Evolutionary conservation across 1,140 invertebrate species (phyloP).

Genomic region (Bradynema listronoti): DNA sequence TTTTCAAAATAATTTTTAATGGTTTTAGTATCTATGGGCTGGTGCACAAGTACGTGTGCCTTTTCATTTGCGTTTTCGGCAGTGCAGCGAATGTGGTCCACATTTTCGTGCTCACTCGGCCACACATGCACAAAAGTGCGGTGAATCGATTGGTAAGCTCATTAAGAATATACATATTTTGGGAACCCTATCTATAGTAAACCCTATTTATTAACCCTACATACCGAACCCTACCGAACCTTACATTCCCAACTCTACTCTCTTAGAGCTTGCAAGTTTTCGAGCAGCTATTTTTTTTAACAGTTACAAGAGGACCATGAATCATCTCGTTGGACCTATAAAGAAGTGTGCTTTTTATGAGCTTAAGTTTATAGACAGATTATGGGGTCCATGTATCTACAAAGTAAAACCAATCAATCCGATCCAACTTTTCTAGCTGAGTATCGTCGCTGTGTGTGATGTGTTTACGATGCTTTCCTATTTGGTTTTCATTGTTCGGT

Average conservation of each 20-base stretch:
- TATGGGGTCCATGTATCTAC: too few relatives aligned
- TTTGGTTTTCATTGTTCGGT: conserved; percentile 39
- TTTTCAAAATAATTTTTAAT: conserved; percentile 7
- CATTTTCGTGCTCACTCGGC: conserved; percentile 35
- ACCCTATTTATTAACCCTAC: too few relatives aligned
- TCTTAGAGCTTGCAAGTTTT: too few relatives aligned
- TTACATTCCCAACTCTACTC: too few relatives aligned
- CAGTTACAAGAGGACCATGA: too few relatives aligned
- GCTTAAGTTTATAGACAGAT: too few relatives aligned
- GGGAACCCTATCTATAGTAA: too few relatives aligned
- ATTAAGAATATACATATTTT: neutral
- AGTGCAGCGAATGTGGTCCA: conserved; percentile 38
- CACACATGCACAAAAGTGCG: conserved; percentile 45
- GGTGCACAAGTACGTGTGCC: conserved; percentile 39
- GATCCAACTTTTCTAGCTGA: conserved; percentile 17
- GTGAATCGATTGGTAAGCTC: conserved; percentile 41
- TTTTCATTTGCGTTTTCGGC: conserved; percentile 44
- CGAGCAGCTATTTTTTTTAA: too few relatives aligned
- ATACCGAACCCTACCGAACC: too few relatives aligned
- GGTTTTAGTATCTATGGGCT: conserved; percentile 41
- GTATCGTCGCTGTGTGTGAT: conserved; percentile 44
- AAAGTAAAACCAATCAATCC: neutral
- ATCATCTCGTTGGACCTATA: too few relatives aligned
- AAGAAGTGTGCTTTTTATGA: too few relatives aligned
- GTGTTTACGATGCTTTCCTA: conserved; percentile 46